Percentiles rank a stretch among this genome's conserved stretches.
Conservation (phyloP, 2,888 invertebrate genomes). For the Marronus borbonicus region DNA sequence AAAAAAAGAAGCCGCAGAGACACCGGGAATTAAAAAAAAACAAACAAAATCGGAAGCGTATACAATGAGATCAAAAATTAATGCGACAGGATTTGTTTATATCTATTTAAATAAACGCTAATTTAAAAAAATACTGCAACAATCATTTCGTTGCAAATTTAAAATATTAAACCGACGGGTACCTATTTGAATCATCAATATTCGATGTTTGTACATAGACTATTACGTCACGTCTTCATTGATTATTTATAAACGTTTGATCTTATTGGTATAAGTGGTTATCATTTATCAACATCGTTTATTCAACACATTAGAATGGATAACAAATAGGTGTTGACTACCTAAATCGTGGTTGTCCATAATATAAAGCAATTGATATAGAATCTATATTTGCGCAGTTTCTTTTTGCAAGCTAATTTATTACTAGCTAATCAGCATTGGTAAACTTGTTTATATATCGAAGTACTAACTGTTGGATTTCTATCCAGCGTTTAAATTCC, state of each 20-base stretch:
- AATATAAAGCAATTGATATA: conserved; percentile 8
- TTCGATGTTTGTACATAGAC: not conserved
- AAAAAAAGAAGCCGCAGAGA: not conserved
- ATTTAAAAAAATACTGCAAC: no score
- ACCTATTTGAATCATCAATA: not conserved
- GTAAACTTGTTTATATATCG: no score
- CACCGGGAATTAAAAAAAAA: not conserved
- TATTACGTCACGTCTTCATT: conserved; percentile 25
- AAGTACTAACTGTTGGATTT: no score
- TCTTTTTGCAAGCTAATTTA: not conserved
- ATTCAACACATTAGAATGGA: conserved; percentile 10
- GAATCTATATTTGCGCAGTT: conserved; percentile 10
- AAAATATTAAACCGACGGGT: no score
- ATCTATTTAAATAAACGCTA: no score
- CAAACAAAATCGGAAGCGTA: not conserved
- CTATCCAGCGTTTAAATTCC: no score
- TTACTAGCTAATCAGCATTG: no score
- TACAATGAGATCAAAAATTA: not conserved
- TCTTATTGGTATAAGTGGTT: not conserved
- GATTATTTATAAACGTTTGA: conserved; percentile 22
- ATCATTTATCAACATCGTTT: not conserved
- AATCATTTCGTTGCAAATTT: no score
- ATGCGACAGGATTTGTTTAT: not conserved
- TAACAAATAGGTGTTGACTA: not conserved
- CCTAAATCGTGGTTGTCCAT: not conserved